phyloP scores from a whole-genome alignment of 2,797 vertebrate species.

The Gymnothorax reevesii region DNA sequence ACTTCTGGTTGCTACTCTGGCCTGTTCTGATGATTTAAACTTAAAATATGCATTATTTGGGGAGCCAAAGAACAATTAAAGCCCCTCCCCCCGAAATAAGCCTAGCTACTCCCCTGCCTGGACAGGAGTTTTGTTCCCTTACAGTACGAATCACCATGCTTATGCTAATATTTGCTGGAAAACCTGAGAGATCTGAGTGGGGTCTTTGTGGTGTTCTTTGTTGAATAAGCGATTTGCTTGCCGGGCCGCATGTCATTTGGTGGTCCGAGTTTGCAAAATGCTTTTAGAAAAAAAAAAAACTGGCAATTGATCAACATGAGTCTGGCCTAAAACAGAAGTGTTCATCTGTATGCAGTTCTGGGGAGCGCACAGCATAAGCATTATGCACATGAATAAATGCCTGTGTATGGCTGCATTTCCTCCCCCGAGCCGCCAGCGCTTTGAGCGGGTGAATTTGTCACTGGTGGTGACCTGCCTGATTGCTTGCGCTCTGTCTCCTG shows the following conservation, averaged over 20 bases:
- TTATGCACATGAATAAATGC: not conserved
- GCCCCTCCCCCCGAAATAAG: too few species aligned
- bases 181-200: not conserved
- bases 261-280: not conserved
- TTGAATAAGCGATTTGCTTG: not conserved
- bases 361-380: too few species aligned
- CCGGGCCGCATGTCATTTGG: not conserved
- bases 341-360: too few species aligned
- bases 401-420: not conserved
- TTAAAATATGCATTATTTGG: too few species aligned
- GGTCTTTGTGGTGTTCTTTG: not conserved
- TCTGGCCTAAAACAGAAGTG: not conserved
- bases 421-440: not conserved
- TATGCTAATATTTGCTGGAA: not conserved
- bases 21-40: too few species aligned
- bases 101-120: too few species aligned
- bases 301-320: not conserved
- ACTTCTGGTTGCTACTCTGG: too few species aligned
- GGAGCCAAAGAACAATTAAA: too few species aligned
- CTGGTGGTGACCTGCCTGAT: not conserved
- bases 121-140: too few species aligned
- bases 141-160: not conserved
- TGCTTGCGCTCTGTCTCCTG: not conserved
- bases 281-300: not conserved
- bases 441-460: not conserved